Base-by-base conservation (phyloP, 2,888 invertebrate species). In the Invenusta paracnida region DNA sequence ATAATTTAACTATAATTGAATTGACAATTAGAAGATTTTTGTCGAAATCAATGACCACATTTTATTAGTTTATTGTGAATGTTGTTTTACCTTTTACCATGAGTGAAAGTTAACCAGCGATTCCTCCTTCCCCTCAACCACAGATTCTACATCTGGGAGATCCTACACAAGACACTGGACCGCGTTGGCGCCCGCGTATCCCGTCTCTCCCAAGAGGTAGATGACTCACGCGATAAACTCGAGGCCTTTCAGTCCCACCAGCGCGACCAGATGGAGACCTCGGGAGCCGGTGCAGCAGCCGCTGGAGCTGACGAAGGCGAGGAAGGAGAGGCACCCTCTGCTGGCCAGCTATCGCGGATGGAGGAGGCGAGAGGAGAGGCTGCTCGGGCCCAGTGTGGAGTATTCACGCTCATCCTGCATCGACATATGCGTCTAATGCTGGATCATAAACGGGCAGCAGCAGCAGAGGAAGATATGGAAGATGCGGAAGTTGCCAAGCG, bases 131-230 rank as follows among this genome's bases (percentile, higher is more conserved):
- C n/a, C n/a, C n/a, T n/a, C n/a, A n/a, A 48, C 48, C 27, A 13
- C 73, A 96, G 96, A 92, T 94, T 95, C 90, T 97, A 96, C 91
- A 93, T 98, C 27, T 99, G 98, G 98, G 98, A 99, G 93, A 94
- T 98, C 87, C 93, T 99, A 85, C 97, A 98, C 92, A 93, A 96
- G 87, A 98, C 98, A 0, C 96, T 98, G 84, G 95, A 95, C 89
- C 98, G 97, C 92, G 97, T 98, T 95, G 96, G 96, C 90, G 96
- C 96, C 90, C 96, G 97, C 89, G 97, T 98, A 0, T 94, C 94
- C 0, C 96, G 96, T 90, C 92, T 96, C 86, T 91, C 91, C 89
- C 92, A 90, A 30, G 97, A 97, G 90, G 92, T 97, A 79, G 93
- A 94, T 85, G 96, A 96, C 86, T 95, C 96, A 0, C 93, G 95